phyloP scores from a whole-genome alignment of 2,888 invertebrate genomes.

The Acanthosepion esculentum region DNA sequence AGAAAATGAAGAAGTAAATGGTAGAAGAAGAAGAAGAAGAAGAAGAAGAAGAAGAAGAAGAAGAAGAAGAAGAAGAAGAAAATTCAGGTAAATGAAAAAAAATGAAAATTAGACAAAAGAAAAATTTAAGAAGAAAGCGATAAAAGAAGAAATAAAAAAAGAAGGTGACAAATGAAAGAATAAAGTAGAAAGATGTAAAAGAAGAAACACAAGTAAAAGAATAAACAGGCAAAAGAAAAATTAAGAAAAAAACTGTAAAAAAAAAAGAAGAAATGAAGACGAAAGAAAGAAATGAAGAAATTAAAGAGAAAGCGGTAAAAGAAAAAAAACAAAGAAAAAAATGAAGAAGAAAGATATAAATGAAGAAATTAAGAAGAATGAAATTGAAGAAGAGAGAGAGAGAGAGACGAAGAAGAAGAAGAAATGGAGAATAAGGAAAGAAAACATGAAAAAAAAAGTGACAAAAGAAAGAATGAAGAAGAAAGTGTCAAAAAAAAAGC shows the following conservation, averaged over 20 bases:
- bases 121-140: background rate
- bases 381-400: background rate
- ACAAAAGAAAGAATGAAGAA: background rate
- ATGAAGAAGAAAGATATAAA: background rate
- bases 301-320: background rate
- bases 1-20: background rate
- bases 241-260: background rate
- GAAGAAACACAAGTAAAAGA: background rate
- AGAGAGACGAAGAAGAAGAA: too few species aligned
- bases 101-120: too few species aligned
- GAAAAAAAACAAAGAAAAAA: too few species aligned
- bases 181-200: background rate
- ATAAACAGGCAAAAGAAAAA: background rate
- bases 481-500: background rate
- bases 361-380: background rate
- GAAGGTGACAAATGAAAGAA: background rate
- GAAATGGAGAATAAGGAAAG: background rate
- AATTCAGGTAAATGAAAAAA: background rate
- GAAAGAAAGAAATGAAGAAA: background rate
- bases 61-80: background rate
- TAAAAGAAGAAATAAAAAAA: too few species aligned
- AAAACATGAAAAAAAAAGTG: background rate
- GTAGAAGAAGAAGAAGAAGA: background rate
- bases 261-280: background rate
- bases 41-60: background rate